These are phyloP conservation scores for Calameuta idolon DNA, from an alignment of 2,888 invertebrate genomes.

Conservation along the genomic window DNA sequence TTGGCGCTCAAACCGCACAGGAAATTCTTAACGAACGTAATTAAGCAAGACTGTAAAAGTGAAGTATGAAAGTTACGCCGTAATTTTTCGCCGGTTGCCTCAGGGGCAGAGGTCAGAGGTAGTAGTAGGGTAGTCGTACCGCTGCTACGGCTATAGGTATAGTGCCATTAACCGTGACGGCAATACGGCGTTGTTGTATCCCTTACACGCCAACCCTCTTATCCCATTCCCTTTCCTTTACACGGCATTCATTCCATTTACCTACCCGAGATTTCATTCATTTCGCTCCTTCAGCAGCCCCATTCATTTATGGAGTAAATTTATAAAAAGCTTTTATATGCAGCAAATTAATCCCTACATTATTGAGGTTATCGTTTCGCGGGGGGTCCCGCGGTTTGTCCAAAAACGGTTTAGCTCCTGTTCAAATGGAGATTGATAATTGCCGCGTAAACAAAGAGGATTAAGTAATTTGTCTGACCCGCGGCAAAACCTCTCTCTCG, in stretches of 20 bases:
- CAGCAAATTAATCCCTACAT: constrained; percentile 18
- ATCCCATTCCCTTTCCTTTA: constrained; percentile 4
- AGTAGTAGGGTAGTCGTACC: not conserved
- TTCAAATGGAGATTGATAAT: constrained; percentile 10
- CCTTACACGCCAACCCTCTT: constrained; percentile 9
- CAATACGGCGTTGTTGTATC: not conserved
- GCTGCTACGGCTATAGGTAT: not conserved
- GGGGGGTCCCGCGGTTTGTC: not conserved
- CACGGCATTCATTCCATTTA: constrained; percentile 9
- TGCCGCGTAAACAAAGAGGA: constrained; percentile 8
- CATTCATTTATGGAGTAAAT: constrained; percentile 22
- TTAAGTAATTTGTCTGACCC: not conserved
- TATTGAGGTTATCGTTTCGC: constrained; percentile 15
- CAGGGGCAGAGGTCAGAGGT: not conserved
- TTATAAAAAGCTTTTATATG: constrained; percentile 19
- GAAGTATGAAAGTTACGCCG: not conserved
- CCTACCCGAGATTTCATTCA: constrained; percentile 15
- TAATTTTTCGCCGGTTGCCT: constrained; percentile 2
- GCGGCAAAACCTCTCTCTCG: not conserved
- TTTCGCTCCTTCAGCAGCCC: constrained; percentile 7
- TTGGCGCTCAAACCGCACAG: no score
- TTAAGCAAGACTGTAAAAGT: no score
- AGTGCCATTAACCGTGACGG: constrained; percentile 1
- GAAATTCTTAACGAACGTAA: no score
- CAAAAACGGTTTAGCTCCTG: not conserved